Evolutionary conservation across 2,888 invertebrate genomes (phyloP).

Genomic region (Xylota segnis): DNA sequence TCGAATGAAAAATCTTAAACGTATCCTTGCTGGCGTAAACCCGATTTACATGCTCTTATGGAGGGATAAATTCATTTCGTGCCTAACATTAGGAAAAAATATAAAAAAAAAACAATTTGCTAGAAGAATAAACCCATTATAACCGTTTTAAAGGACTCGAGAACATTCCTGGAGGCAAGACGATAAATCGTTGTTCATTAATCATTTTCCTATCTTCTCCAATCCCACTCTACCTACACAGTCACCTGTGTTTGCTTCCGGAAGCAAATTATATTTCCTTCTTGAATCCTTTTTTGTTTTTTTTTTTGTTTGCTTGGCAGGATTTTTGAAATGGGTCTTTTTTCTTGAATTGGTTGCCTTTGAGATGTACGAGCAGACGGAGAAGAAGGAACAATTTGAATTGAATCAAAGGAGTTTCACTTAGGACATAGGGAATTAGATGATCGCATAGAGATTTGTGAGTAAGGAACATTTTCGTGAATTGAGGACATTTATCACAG

Average conservation of each 20-base stretch:
- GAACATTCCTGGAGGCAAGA: constrained; percentile 15
- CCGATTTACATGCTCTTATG: not conserved
- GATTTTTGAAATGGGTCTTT: constrained; percentile 3
- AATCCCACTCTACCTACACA: not conserved
- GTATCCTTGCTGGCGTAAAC: constrained; percentile 2
- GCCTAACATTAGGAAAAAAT: not conserved
- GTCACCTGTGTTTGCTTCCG: constrained; percentile 10
- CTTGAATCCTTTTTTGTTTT: not conserved
- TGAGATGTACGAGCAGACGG: not conserved
- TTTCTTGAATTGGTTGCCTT: not conserved
- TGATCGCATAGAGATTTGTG: constrained; percentile 11
- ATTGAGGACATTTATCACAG: constrained; percentile 17
- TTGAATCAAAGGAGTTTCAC: constrained; percentile 14
- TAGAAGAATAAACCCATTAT: constrained; percentile 31
- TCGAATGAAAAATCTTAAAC: not conserved
- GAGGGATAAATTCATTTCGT: constrained; percentile 10
- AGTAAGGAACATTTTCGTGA: not conserved
- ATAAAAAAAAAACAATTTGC: not conserved
- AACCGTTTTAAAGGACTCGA: constrained; percentile 8
- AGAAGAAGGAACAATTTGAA: constrained; percentile 4
- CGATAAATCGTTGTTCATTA: constrained; percentile 44
- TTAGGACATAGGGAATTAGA: constrained; percentile 3
- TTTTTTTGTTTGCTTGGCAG: not conserved
- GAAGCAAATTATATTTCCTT: constrained; percentile 1
- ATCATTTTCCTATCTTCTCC: constrained; percentile 23